Percentiles rank a stretch among this genome's conserved stretches.
Conservation (phyloP, 2,113 vertebrate genomes). For the Oceanodroma tethys region DNA sequence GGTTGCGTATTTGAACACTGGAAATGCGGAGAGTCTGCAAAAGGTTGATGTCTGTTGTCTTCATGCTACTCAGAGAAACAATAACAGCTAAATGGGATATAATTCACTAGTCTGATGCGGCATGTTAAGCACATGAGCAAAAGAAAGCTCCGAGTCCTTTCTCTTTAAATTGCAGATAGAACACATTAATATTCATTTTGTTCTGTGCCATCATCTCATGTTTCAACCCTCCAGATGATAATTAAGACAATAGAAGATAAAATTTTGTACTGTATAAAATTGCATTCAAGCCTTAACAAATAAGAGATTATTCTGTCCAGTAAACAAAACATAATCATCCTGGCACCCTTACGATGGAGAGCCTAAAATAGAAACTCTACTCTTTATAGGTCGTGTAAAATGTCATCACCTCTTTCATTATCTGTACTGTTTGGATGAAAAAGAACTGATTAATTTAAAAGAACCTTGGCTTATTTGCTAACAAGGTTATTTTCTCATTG, state of each 20-base stretch:
- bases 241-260: conserved; percentile 39
- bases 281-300: conserved; percentile 41
- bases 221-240: conserved; percentile 39
- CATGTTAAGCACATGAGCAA: neutral
- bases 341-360: conserved; percentile 30
- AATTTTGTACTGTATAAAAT: conserved; percentile 38
- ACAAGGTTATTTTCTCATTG: conserved; percentile 35
- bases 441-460: conserved; percentile 59
- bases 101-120: neutral
- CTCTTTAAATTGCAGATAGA: conserved; percentile 20
- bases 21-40: neutral
- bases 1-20: neutral
- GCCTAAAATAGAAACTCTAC: conserved; percentile 42
- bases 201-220: neutral
- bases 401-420: conserved; percentile 50
- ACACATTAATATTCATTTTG: conserved; percentile 1
- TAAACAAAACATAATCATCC: conserved; percentile 59
- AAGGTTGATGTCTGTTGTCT: neutral
- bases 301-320: conserved; percentile 61
- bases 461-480: conserved; percentile 37
- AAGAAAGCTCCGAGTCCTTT: conserved; percentile 6
- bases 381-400: conserved; percentile 53
- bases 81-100: neutral
- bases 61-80: neutral
- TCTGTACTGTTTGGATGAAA: conserved; percentile 52